Evolutionary conservation across 2,797 vertebrate species (phyloP).

Genomic region (Galago senegalensis): DNA sequence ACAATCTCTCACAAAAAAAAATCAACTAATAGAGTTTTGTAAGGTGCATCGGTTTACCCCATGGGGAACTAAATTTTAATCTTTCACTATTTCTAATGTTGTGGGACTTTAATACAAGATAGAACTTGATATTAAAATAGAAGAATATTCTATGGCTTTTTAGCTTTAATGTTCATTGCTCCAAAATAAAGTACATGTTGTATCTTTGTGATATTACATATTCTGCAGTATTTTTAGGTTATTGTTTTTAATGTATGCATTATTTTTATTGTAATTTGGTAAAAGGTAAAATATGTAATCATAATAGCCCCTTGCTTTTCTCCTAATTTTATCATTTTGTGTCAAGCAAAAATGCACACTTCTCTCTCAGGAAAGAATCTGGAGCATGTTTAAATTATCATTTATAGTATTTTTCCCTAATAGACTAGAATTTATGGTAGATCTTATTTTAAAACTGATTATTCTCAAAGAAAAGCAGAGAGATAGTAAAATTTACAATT

Average conservation of each 20-base stretch:
- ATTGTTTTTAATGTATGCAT: constrained; percentile 15
- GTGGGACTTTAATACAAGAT: constrained; percentile 54
- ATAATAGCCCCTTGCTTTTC: constrained; percentile 7
- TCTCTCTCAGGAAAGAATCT: constrained; percentile 22
- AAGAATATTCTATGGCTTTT: constrained; percentile 57
- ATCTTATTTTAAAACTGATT: constrained; percentile 69
- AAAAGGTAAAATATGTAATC: constrained; percentile 43
- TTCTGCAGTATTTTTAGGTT: neutral
- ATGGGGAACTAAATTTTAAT: constrained; percentile 57
- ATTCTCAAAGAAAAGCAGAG: constrained; percentile 64
- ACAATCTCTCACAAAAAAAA: constrained; percentile 71
- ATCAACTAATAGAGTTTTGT: constrained; percentile 80
- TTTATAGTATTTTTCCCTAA: neutral
- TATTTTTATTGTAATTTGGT: constrained; percentile 60
- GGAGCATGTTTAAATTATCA: constrained; percentile 62
- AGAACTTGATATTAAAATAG: constrained; percentile 67
- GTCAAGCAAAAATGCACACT: constrained; percentile 37
- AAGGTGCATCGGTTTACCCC: constrained; percentile 54
- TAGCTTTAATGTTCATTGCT: constrained; percentile 59
- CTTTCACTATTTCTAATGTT: constrained; percentile 64
- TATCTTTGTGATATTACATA: constrained; percentile 64
- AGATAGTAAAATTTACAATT: constrained; percentile 67
- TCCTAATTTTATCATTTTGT: constrained; percentile 63
- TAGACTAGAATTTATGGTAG: constrained; percentile 45
- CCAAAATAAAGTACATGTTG: constrained; percentile 69